These are phyloP conservation scores for Bombus soroeensis DNA, from an alignment of 1,140 invertebrate species.

Conservation along the genomic window DNA sequence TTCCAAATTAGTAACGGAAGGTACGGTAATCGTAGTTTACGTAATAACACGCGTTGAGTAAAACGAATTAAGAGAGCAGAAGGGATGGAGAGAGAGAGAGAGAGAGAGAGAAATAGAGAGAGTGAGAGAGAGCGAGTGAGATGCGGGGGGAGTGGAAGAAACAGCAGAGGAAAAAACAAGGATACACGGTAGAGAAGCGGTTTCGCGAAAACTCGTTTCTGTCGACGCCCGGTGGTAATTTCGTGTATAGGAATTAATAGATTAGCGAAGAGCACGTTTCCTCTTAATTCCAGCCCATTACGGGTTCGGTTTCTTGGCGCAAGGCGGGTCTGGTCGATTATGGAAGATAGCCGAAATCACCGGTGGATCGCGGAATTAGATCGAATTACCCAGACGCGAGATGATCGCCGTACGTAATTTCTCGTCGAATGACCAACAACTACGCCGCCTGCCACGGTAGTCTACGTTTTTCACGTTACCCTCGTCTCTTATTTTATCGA, in stretches of 20 bases:
- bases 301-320: slow-evolving; percentile 71
- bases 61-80: not conserved
- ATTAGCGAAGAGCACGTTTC: slow-evolving; percentile 81
- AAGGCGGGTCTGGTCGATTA: slow-evolving; percentile 78
- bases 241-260: slow-evolving; percentile 80
- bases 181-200: slow-evolving; percentile 16
- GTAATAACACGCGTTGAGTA: slow-evolving; percentile 21
- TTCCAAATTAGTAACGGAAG: not conserved
- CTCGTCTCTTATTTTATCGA: not conserved
- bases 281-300: slow-evolving; percentile 81
- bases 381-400: slow-evolving; percentile 73
- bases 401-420: slow-evolving; percentile 62
- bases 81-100: not conserved
- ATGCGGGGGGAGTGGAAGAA: not conserved
- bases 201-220: slow-evolving; percentile 76
- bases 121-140: not conserved
- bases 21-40: not conserved
- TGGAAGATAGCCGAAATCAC: slow-evolving; percentile 78
- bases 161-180: slow-evolving; percentile 4
- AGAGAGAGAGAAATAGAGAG: not conserved
- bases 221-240: slow-evolving; percentile 75
- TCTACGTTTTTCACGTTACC: not conserved
- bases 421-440: slow-evolving; percentile 42
- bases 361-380: slow-evolving; percentile 78
- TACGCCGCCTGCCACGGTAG: not conserved